phyloP scores from a whole-genome alignment of 2,888 invertebrate genomes.

The Muscina levida region DNA sequence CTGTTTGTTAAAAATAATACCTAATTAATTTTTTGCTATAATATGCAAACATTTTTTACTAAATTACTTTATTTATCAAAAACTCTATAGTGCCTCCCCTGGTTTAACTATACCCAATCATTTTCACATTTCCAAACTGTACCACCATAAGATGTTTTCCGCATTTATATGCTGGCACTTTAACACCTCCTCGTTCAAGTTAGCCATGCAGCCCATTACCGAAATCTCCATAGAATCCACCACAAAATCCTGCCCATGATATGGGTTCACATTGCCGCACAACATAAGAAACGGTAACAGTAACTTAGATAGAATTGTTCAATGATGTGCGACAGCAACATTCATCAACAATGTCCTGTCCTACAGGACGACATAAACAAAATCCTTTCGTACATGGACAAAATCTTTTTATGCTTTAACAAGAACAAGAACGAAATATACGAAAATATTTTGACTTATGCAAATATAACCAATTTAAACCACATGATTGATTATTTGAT shows the following conservation, averaged over 20 bases:
- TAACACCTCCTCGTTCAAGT: slow-evolving; percentile 52
- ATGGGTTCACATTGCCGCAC: not conserved
- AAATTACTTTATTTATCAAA: too few species aligned
- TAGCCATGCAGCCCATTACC: not conserved
- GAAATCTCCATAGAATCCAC: not conserved
- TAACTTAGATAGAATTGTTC: slow-evolving; percentile 1
- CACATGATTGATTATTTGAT: slow-evolving; percentile 68
- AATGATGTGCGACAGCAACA: slow-evolving; percentile 52
- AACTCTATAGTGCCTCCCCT: too few species aligned
- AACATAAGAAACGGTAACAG: not conserved
- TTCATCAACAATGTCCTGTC: slow-evolving; percentile 38
- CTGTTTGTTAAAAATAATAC: too few species aligned
- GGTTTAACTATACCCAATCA: too few species aligned
- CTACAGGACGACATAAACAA: not conserved
- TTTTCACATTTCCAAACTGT: too few species aligned
- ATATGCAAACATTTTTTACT: too few species aligned
- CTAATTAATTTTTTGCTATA: too few species aligned
- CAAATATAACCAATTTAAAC: slow-evolving; percentile 66
- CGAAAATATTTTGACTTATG: slow-evolving; percentile 61
- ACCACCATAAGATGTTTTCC: too few species aligned
- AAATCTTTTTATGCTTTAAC: slow-evolving; percentile 41
- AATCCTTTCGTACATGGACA: slow-evolving; percentile 11
- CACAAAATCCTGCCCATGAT: slow-evolving; percentile 22
- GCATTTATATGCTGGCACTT: slow-evolving; percentile 23
- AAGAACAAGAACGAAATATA: slow-evolving; percentile 11